Evolutionary conservation across 2,888 invertebrate genomes (phyloP), one percentile per base, ranked within the genome.

Genomic region (Panzeria rudis): DNA sequence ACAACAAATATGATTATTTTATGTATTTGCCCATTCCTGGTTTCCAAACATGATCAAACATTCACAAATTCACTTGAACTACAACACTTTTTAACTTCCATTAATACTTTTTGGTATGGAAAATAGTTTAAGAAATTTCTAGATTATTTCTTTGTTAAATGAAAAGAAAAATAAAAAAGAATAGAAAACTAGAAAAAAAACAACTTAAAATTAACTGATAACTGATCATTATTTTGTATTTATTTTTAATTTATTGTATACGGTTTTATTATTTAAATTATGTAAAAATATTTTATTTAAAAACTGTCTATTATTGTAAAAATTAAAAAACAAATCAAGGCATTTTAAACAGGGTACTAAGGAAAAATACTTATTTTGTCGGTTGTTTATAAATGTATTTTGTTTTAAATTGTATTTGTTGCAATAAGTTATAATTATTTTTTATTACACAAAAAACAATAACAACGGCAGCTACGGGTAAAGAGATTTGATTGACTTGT

Each of bases 301-400:
- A n/a, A 80, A 29, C 41, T 88, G 87, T 87, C 87, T 88, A 87
- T 88, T 90, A 86, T 90, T 88, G 87, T 84, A 87, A 86, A 86
- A 86, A 86, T 87, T 73, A 83, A 87, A 76, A 80, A 75, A 81
- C 86, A 83, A 90, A 90, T 88, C 86, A 90, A 90, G 91, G 91
- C 91, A 89, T 89, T 88, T 89, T 76, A 87, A 89, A 90, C 90
- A 90, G 90, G 90, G 90, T 91, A 90, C 90, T 87, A 77, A 72
- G 83, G 86, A 79, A 69, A 82, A 75, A 69, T 75, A 54, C 23
- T 59, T 78, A 52, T 66, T 68, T 73, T 61, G 56, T 69, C 50
- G 61, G 72, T 68, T 77, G 47, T 73, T 17, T 71, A 23, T 83
- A 59, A 72, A 78, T 62, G 62, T 66, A 71, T 68, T 80, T 81